These are phyloP conservation scores for Hiodon tergisus DNA, from an alignment of 2,113 vertebrate species.

Conservation along the genomic window DNA sequence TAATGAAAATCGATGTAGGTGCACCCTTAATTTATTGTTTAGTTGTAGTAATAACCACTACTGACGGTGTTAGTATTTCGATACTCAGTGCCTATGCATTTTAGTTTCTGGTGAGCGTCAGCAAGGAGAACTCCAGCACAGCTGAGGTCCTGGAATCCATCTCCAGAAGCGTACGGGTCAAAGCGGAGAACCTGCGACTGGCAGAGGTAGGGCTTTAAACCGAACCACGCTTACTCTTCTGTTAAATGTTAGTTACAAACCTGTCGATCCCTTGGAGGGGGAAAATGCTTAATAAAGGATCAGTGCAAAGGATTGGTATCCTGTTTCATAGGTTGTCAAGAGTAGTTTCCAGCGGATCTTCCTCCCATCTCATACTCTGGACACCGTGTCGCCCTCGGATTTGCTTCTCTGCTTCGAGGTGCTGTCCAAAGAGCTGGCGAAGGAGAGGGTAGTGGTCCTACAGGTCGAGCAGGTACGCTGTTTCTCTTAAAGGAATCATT, in stretches of 20 bases:
- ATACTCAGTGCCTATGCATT: conserved; percentile 1
- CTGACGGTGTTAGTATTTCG: neutral
- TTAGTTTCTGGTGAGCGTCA: conserved; percentile 91
- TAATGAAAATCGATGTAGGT: no score
- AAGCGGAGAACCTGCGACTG: conserved; percentile 84
- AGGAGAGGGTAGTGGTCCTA: conserved; percentile 84
- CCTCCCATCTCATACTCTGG: conserved; percentile 77
- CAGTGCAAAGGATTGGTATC: neutral
- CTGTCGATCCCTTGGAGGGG: neutral
- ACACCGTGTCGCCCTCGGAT: conserved; percentile 75
- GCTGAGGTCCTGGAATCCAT: conserved; percentile 87
- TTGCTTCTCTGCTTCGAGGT: conserved; percentile 92
- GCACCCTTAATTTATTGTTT: no score
- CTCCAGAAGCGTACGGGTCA: conserved; percentile 78
- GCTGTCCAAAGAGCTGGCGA: conserved; percentile 84
- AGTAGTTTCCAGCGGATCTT: conserved; percentile 83
- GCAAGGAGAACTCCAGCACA: conserved; percentile 90
- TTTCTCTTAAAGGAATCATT: neutral
- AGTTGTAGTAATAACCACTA: neutral
- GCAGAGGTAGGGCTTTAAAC: conserved; percentile 69
- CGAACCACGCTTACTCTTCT: neutral
- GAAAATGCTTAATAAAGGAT: no score
- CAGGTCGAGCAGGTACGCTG: conserved; percentile 83
- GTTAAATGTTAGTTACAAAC: neutral
- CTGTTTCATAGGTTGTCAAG: conserved; percentile 72